Evolutionary conservation across 2,888 invertebrate species (phyloP), one percentile per base, ranked within the genome.

Genomic region (Acrobasis suavella): DNA sequence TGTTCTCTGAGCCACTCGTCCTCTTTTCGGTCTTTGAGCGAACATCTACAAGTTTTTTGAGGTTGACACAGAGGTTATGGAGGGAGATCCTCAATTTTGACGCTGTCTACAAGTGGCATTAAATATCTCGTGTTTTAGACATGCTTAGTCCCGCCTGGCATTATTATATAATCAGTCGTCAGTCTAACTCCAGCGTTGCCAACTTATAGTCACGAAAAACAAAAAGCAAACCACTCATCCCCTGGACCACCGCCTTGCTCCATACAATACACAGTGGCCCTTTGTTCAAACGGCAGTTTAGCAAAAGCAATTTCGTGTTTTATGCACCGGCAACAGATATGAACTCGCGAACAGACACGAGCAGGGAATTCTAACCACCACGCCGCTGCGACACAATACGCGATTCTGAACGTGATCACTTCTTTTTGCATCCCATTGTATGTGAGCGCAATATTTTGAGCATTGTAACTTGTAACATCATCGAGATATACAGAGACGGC

Each of bases 231-330:
- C 22, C 22, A 66, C 73, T 60, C 15, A 2, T 75, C 9, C 62
- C 64, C 74, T 72, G 55, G 7, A 60, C 75, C 79, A 68, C 37
- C 37, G 50, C 32, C 63, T 38, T 75, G 70, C 71, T 66, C 69
- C 72, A 73, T 76, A 78, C 81, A 80, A 77, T 79, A 73, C 74
- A 68, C 72, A 75, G 75, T 69, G 74, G 71, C 73, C 82, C 84
- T 85, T 89, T 89, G 89, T 89, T 84, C 87, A 74, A 67, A 69
- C 72, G 74, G 82, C 78, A 83, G 87, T 87, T 87, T 84, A 85
- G 85, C 82, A 74, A 84, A 86, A 85, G 90, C 88, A 85, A 88
- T 89, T 89, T 85, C 74, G 70, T 80, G 85, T 87, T 88, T 88
- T 86, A 87, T 83, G 82, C 78, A 72, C 75, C 63, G 69, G 73